phyloP scores from a whole-genome alignment of 2,797 vertebrate species.

The Anguilla marmorata region DNA sequence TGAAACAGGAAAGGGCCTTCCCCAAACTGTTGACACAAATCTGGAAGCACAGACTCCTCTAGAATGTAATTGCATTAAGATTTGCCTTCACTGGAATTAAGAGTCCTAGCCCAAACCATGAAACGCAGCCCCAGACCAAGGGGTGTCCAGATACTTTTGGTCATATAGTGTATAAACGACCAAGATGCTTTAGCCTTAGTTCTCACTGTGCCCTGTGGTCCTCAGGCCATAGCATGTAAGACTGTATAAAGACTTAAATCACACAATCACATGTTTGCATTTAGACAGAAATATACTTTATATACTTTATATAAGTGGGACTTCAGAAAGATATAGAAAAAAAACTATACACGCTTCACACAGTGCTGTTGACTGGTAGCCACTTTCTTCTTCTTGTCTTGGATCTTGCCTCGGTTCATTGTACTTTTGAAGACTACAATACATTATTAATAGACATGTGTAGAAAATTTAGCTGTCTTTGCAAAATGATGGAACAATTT shows the following conservation, averaged over 20 bases:
- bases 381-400: neutral
- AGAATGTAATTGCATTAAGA: no score
- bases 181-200: neutral
- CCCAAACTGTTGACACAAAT: no score
- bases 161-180: neutral
- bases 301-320: no score
- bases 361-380: neutral
- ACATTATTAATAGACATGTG: neutral
- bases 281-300: constrained; percentile 22
- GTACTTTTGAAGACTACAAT: neutral
- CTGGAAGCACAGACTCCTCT: no score
- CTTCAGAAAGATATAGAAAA: neutral
- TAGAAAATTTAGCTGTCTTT: neutral
- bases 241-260: neutral
- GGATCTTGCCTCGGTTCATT: neutral
- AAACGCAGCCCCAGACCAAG: no score
- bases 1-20: no score
- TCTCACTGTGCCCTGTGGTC: neutral
- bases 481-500: neutral
- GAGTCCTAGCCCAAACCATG: no score
- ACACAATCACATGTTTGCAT: neutral
- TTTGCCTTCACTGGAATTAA: no score
- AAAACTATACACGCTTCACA: neutral
- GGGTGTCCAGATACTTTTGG: no score
- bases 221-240: neutral